Evolutionary conservation across 2,113 vertebrate genomes (phyloP), one percentile per base, ranked within the genome.

Genomic region (Xiphorhynchus elegans): DNA sequence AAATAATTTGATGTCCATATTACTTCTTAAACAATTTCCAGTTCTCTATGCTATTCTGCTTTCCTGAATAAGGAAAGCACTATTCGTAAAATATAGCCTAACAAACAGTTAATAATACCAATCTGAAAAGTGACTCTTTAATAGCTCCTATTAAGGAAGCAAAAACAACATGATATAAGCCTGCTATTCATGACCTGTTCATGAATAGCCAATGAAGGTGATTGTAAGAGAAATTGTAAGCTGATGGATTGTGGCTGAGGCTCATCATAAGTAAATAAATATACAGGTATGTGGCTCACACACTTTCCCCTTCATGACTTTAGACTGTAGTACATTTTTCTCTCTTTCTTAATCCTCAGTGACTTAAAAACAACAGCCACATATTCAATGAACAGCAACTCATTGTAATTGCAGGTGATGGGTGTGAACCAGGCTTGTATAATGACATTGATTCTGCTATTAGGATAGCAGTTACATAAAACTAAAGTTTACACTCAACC

Each of bases 191-290:
- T 97, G 89, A 87, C 95, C 58, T 90, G 81, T 47, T 96, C 81
- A 87, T 97, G 96, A 97, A 97, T 96, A 95, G 93, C 97, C 96
- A 97, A 97, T 95, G 95, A 96, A 37, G 73, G 90, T 66, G 73
- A 97, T 97, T 97, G 96, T 97, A 88, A 96, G 89, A 62, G 96
- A 95, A 96, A 85, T 95, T 96, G 95, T 93, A 97, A 85, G 84
- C 73, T 96, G 91, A 97, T 97, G 94, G 84, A 78, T 97, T 21
- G 3, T 92, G 88, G 84, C 78, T 94, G 93, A 78, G 76, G 81
- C 94, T 96, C 95, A 97, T 97, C 96, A 81, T 95, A 92, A 96
- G 91, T 96, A 97, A 97, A 97, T 96, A 97, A 97, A 97, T 97
- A 97, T 84, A 84, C 86, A 79, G 58, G 47, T 59, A 81, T 95